phyloP scores from a whole-genome alignment of 2,797 vertebrate species.

The Myripristis jacobus region DNA sequence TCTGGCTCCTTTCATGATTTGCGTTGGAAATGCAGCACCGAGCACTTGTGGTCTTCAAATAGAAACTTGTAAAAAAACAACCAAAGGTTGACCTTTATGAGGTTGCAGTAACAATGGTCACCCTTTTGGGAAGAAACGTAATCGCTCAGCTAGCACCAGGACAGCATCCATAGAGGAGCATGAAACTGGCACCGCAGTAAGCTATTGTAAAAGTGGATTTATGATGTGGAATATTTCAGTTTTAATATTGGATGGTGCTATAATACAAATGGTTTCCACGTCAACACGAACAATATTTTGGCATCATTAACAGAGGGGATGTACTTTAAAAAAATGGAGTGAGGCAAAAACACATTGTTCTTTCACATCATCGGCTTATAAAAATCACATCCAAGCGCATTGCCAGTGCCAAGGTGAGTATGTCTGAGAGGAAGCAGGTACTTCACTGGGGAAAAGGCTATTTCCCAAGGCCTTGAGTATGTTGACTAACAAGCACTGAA shows the following conservation, averaged over 20 bases:
- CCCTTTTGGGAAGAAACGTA: conserved; percentile 7
- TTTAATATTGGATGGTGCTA: conserved; percentile 5
- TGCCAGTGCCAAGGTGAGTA: not conserved
- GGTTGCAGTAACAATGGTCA: conserved; percentile 38
- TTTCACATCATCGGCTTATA: conserved; percentile 59
- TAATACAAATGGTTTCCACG: conserved; percentile 14
- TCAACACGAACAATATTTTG: conserved; percentile 43
- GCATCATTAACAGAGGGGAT: conserved; percentile 51
- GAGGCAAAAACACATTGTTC: conserved; percentile 56
- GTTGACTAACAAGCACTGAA: conserved; percentile 63
- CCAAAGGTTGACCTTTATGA: not conserved
- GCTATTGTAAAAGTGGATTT: conserved; percentile 40
- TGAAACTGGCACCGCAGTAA: conserved; percentile 11
- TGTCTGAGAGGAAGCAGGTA: conserved; percentile 3
- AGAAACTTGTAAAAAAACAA: not conserved
- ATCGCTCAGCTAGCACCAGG: conserved; percentile 6
- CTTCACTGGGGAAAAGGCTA: not conserved
- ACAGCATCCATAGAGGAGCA: conserved; percentile 9
- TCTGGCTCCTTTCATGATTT: conserved; percentile 11
- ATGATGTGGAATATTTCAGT: conserved; percentile 45
- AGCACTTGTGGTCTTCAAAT: not conserved
- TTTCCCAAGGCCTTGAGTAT: conserved; percentile 45
- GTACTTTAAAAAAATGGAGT: conserved; percentile 4
- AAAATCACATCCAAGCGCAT: conserved; percentile 24
- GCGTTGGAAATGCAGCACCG: not conserved